A percentile compares a stretch with the other conserved stretches of the same genome.
These are phyloP conservation scores for Oxycera nigricornis DNA, from an alignment of 2,888 invertebrate genomes.

Conservation along the genomic window DNA sequence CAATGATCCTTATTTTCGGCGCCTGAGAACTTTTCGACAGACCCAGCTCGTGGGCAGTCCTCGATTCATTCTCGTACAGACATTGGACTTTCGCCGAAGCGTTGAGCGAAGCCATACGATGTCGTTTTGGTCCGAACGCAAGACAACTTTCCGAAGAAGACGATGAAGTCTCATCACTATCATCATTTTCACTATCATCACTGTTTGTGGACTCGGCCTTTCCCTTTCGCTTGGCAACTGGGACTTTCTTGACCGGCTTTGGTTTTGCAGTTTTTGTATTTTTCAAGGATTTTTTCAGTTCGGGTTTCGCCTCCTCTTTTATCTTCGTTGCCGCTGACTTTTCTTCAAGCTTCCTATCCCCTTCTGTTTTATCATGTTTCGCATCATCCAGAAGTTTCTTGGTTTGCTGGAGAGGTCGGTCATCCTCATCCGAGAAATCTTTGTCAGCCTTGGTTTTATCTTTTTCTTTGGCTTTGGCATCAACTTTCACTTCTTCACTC, in stretches of 20 bases:
- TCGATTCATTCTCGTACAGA: slow-evolving; percentile 86
- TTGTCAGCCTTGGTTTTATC: slow-evolving; percentile 25
- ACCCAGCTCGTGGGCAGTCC: slow-evolving; percentile 72
- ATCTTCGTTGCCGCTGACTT: not conserved
- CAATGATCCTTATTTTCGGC: slow-evolving; percentile 61
- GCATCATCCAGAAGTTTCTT: slow-evolving; percentile 44
- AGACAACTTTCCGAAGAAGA: slow-evolving; percentile 52
- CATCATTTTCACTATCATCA: slow-evolving; percentile 32
- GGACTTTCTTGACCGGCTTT: slow-evolving; percentile 34
- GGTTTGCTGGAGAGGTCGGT: slow-evolving; percentile 54
- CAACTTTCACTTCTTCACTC: not conserved
- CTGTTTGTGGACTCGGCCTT: slow-evolving; percentile 6
- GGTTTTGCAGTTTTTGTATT: slow-evolving; percentile 32
- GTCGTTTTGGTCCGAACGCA: slow-evolving; percentile 74
- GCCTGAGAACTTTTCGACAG: slow-evolving; percentile 62
- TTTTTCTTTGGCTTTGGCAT: not conserved
- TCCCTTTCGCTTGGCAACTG: slow-evolving; percentile 26
- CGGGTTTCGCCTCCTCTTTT: slow-evolving; percentile 22
- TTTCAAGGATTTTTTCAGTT: slow-evolving; percentile 35
- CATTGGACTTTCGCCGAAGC: slow-evolving; percentile 91
- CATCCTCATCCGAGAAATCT: slow-evolving; percentile 59
- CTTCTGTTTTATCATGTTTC: not conserved
- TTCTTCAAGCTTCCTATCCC: slow-evolving; percentile 11
- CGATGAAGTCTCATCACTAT: slow-evolving; percentile 26
- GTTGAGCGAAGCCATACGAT: slow-evolving; percentile 87